Base-by-base conservation (phyloP, 2,888 invertebrate species). In the Orchesella flavescens region DNA sequence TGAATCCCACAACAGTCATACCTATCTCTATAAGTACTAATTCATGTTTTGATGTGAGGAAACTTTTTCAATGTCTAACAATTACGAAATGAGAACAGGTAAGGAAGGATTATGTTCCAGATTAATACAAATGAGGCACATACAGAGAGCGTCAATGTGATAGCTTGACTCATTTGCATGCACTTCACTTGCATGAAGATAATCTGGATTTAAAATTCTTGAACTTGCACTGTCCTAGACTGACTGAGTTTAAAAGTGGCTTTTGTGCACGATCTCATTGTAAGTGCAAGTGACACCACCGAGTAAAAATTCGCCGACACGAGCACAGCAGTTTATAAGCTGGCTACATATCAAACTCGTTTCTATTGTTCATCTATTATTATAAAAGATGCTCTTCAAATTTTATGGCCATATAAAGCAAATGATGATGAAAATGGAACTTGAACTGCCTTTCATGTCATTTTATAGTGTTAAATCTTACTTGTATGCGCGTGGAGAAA, bases 91-190 rank as follows among this genome's bases (percentile, higher is more conserved):
- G 49, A 49, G n/a, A 12, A 15, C 66, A 44, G 17, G 21, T 43
- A 44, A n/a, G 66, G n/a, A n/a, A 17, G 68, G 68, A 68, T 68
- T 68, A 68, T 49, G 68, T 68, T 68, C 68, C 68, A 68, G 68
- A 68, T 49, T 65, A 49, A 68, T 49, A 68, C 15, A 43, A 49
- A 21, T 21, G 44, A 63, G 17, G 49, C n/a, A 49, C 49, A 49
- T 17, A 59, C 21, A 49, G 12, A 44, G 44, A 17, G 59, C 59
- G 59, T 19, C 55, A 49, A n/a, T 24, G 12, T 61, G 46, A 23
- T n/a, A 7, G 49, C 49, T n/a, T 2, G 10, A 49, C 2, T 49
- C 12, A n/a, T 49, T 15, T n/a, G 49, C 49, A 49, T 49, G 7
- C 19, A 46, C 24, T 23, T 49, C 15, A 43, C 5, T 49, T 49